phyloP scores from a whole-genome alignment of 2,888 invertebrate genomes.

The Ptychoptera contaminata region DNA sequence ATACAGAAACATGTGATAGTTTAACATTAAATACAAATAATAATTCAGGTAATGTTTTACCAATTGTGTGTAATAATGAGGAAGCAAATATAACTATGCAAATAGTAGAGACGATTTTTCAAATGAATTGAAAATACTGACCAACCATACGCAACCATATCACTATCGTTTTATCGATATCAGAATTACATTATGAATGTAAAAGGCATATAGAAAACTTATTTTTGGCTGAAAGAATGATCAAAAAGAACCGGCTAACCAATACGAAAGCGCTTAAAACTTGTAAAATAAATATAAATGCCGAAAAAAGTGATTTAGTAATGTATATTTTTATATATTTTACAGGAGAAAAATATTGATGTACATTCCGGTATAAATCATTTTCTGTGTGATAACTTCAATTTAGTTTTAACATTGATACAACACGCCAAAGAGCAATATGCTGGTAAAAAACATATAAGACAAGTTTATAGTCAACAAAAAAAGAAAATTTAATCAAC shows the following conservation, averaged over 20 bases:
- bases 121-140: conserved; percentile 29
- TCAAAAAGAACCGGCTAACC: conserved; percentile 28
- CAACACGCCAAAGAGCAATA: conserved; percentile 46
- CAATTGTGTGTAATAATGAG: no score
- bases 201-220: conserved; percentile 37
- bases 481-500: neutral
- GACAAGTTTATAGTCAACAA: neutral
- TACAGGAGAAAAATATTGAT: neutral
- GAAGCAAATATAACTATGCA: no score
- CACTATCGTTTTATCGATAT: conserved; percentile 35
- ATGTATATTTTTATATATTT: neutral
- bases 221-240: conserved; percentile 31
- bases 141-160: conserved; percentile 34
- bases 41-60: no score
- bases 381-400: conserved; percentile 38
- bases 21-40: no score
- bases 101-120: conserved; percentile 13
- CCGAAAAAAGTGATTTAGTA: conserved; percentile 8
- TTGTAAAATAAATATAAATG: conserved; percentile 13
- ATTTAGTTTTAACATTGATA: conserved; percentile 38
- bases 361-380: conserved; percentile 18
- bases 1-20: no score
- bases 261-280: conserved; percentile 20
- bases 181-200: conserved; percentile 37
- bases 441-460: conserved; percentile 40